Base-by-base conservation (phyloP, 2,797 vertebrate species). In the Ptychadena robeensis region DNA sequence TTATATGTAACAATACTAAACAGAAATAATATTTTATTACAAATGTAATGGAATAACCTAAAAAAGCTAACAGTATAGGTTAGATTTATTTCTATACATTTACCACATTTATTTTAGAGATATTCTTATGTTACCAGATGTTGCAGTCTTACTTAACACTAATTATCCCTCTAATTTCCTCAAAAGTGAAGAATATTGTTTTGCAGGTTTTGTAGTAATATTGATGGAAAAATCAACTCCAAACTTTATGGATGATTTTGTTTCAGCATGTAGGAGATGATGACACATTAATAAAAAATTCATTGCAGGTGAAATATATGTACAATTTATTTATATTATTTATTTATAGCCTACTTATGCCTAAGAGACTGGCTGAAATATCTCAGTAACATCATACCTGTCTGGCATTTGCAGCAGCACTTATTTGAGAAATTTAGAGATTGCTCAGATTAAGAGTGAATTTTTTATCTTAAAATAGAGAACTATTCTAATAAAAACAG, bases 401-500 rank as follows among this genome's bases (percentile, higher is more conserved):
- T 73, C 70, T 84, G 64, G 31, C 12, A 67, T 70, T 80, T 70
- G n/a, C 65, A 75, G 83, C 70, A 85, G 38, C 27, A 57, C 61
- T 87, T 63, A 59, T 38, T 72, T 10, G 22, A 61, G 84, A 82
- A 85, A 86, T 87, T 82, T 79, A 85, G 83, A 37, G 44, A 72
- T 31, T 80, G 34, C 64, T 81, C 86, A 72, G 53, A 38, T 79
- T 81, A 83, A 82, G 63, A 82, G 57, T 12, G 31, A 73, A 31
- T 30, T 59, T 83, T 83, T 86, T 18, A 86, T 18, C 82, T 86
- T 80, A 80, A 87, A 86, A 88, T 83, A 86, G 72, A 74, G 82
- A 88, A 88, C 85, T 89, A 88, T 85, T 89, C 59, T 86, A 88
- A 87, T 84, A 71, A 67, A 79, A 87, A 78, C 81, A 40, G 38